Percentiles rank a stretch among this genome's conserved stretches.
These are phyloP conservation scores for Rhadinocentrus ornatus DNA, from an alignment of 2,797 vertebrate species.

Conservation along the genomic window DNA sequence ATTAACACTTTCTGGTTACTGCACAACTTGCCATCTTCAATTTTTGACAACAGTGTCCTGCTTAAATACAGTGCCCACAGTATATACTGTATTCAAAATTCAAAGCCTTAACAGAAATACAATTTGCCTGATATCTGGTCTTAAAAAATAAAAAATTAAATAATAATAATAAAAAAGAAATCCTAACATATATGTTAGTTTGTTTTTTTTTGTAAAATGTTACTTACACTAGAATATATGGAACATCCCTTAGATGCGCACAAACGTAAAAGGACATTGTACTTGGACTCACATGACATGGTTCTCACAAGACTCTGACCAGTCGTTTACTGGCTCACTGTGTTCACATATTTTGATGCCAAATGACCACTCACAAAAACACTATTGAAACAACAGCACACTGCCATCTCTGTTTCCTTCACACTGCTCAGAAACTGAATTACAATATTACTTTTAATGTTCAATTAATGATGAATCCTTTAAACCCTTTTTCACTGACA, in stretches of 20 bases:
- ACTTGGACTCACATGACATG: constrained; percentile 28
- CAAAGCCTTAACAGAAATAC: constrained; percentile 5
- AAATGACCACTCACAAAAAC: constrained; percentile 44
- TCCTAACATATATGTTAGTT: too few relatives aligned
- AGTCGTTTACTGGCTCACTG: constrained; percentile 51
- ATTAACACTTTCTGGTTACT: too few relatives aligned
- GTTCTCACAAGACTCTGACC: constrained; percentile 63
- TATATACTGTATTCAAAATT: background rate
- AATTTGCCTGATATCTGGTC: background rate
- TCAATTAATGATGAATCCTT: background rate
- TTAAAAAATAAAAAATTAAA: too few relatives aligned
- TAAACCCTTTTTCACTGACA: too few relatives aligned
- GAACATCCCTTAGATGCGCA: constrained; percentile 19
- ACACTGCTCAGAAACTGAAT: background rate
- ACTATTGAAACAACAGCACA: constrained; percentile 43
- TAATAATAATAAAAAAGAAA: too few relatives aligned
- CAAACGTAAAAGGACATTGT: constrained; percentile 16
- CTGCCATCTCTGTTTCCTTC: constrained; percentile 23
- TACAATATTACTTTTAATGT: background rate
- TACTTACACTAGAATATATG: background rate
- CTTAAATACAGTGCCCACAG: too few relatives aligned
- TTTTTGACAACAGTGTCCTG: too few relatives aligned
- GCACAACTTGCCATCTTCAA: too few relatives aligned
- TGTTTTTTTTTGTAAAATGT: constrained; percentile 4
- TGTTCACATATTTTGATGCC: constrained; percentile 41